Percentiles rank a stretch among this genome's conserved stretches.
phyloP scores from a whole-genome alignment of 2,113 vertebrate genomes.

The Paramisgurnus dabryanus region DNA sequence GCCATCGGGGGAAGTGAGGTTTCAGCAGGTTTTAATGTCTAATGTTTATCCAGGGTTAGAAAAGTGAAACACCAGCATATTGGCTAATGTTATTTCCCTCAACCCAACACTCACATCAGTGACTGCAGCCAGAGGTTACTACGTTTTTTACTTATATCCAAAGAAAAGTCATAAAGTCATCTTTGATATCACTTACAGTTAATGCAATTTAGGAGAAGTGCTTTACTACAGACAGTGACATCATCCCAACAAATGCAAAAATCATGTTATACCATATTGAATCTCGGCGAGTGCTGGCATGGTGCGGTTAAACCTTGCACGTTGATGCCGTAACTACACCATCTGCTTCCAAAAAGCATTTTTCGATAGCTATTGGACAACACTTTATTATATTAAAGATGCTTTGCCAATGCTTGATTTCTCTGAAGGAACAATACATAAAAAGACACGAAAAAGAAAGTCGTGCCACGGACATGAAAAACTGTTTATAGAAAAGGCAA shows the following conservation, averaged over 20 bases:
- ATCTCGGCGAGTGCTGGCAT: not conserved
- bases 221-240: not conserved
- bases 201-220: not conserved
- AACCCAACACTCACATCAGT: not conserved
- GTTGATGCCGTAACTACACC: not conserved
- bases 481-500: too few species aligned
- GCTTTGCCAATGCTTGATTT: too few species aligned
- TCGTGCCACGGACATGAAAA: too few species aligned
- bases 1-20: conserved; percentile 1
- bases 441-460: too few species aligned
- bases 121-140: not conserved
- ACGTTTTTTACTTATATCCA: not conserved
- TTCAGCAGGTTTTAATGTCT: conserved; percentile 27
- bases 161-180: not conserved
- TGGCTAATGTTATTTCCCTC: conserved; percentile 8
- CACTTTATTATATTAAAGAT: too few species aligned
- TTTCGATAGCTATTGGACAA: not conserved
- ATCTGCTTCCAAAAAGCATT: conserved; percentile 21
- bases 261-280: not conserved
- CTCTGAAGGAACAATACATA: too few species aligned
- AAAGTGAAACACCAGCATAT: not conserved
- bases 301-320: not conserved
- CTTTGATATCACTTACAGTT: not conserved
- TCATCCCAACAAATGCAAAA: not conserved
- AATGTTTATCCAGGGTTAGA: not conserved